These are phyloP conservation scores for Chironomus tentans DNA, from an alignment of 2,888 invertebrate species.

Conservation along the genomic window DNA sequence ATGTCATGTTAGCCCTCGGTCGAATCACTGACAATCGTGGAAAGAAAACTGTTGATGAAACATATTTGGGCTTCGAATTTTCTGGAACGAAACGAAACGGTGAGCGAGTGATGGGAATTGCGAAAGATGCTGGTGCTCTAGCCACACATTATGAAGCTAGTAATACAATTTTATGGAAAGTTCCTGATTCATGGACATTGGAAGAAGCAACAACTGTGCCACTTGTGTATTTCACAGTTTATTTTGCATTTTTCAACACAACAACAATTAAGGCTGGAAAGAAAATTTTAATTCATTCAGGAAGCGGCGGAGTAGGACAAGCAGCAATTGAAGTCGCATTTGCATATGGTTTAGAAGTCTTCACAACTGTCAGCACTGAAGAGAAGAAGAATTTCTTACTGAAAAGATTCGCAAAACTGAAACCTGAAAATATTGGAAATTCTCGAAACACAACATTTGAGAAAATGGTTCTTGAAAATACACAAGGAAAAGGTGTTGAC, in stretches of 20 bases:
- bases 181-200: conserved; percentile 56
- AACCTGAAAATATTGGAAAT: conserved; percentile 61
- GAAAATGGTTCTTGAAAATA: conserved; percentile 61
- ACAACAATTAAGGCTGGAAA: conserved; percentile 41
- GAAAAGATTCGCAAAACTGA: conserved; percentile 35
- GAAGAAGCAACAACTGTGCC: conserved; percentile 63
- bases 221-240: conserved; percentile 55
- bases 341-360: conserved; percentile 49
- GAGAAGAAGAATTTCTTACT: conserved; percentile 51
- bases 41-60: conserved; percentile 45
- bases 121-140: conserved; percentile 43
- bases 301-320: conserved; percentile 57
- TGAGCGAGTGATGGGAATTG: conserved; percentile 55
- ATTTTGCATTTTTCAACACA: conserved; percentile 39
- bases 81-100: conserved; percentile 53
- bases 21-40: conserved; percentile 66
- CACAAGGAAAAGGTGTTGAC: conserved; percentile 73
- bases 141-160: conserved; percentile 55
- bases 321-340: conserved; percentile 58
- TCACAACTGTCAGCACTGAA: conserved; percentile 52
- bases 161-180: conserved; percentile 49
- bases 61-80: conserved; percentile 60
- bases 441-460: conserved; percentile 74
- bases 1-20: conserved; percentile 80
- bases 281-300: conserved; percentile 39